A percentile compares a stretch with the other conserved stretches of the same genome.
Conservation (phyloP, 2,113 vertebrate species). For the Sigmodon hispidus region DNA sequence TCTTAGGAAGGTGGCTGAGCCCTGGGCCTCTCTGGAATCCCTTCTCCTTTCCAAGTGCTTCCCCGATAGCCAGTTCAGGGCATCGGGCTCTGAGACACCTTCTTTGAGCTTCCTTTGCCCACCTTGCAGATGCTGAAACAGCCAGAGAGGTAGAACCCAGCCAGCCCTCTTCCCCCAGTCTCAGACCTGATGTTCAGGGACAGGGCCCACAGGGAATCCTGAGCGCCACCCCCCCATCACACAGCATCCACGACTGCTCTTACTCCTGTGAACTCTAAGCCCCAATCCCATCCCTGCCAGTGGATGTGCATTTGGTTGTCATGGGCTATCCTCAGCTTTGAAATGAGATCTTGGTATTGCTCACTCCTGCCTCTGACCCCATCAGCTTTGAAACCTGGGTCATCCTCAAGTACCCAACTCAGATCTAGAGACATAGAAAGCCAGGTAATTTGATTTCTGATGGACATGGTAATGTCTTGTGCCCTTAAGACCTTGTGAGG, state of each 20-base stretch:
- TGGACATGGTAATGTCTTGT: too few relatives aligned
- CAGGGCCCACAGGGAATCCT: neutral
- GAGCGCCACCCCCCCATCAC: neutral
- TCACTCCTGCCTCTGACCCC: too few relatives aligned
- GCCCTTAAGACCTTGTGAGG: neutral
- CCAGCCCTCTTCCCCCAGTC: too few relatives aligned
- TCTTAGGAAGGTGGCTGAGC: neutral
- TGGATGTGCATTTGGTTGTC: neutral
- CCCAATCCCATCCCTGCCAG: neutral
- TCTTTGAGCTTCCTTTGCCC: neutral
- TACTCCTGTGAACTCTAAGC: neutral
- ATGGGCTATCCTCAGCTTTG: neutral
- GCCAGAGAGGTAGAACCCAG: neutral
- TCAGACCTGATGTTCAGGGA: neutral
- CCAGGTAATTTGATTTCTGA: neutral
- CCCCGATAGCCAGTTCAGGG: neutral
- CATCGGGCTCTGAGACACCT: neutral
- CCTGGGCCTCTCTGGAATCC: neutral
- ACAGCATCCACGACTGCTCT: neutral
- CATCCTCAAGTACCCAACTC: neutral
- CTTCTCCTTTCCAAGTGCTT: neutral
- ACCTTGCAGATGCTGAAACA: neutral
- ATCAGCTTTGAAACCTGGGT: neutral
- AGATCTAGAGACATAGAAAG: too few relatives aligned
- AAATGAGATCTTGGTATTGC: neutral